phyloP scores from a whole-genome alignment of 2,113 vertebrate species.

The Suncus etruscus region DNA sequence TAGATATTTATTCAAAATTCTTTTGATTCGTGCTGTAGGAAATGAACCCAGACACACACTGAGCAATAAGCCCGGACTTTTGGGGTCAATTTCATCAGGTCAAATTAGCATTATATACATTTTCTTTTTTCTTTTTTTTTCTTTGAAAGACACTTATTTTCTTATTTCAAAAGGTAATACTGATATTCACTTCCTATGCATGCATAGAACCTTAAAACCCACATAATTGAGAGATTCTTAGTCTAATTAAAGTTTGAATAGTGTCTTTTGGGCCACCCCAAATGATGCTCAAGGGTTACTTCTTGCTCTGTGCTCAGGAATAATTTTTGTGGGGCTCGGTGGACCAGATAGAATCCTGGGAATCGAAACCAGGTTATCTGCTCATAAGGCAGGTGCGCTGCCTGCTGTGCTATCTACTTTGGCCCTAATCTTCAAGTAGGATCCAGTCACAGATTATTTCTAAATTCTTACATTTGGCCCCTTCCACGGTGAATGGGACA shows the following conservation, averaged over 20 bases:
- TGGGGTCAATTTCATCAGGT: background rate
- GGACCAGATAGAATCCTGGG: too few relatives aligned
- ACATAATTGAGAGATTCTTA: background rate
- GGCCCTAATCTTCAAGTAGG: conserved; percentile 27
- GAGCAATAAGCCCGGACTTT: too few relatives aligned
- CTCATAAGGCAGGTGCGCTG: background rate
- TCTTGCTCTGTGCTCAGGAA: too few relatives aligned
- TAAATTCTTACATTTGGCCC: conserved; percentile 23
- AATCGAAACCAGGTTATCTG: too few relatives aligned
- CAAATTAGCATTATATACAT: background rate
- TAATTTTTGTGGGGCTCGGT: too few relatives aligned
- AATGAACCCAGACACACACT: too few relatives aligned
- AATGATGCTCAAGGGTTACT: too few relatives aligned
- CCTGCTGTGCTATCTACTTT: background rate
- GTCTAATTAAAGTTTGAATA: background rate
- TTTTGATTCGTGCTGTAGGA: too few relatives aligned
- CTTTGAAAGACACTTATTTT: background rate
- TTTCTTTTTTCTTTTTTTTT: too few relatives aligned
- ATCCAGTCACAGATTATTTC: background rate
- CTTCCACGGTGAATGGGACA: background rate
- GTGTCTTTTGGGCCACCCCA: too few relatives aligned
- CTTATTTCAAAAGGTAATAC: background rate
- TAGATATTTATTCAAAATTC: too few relatives aligned
- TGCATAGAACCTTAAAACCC: conserved; percentile 56
- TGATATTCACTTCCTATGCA: background rate